phyloP scores from a whole-genome alignment of 2,888 invertebrate genomes.

The Apomyelois bistriatella region DNA sequence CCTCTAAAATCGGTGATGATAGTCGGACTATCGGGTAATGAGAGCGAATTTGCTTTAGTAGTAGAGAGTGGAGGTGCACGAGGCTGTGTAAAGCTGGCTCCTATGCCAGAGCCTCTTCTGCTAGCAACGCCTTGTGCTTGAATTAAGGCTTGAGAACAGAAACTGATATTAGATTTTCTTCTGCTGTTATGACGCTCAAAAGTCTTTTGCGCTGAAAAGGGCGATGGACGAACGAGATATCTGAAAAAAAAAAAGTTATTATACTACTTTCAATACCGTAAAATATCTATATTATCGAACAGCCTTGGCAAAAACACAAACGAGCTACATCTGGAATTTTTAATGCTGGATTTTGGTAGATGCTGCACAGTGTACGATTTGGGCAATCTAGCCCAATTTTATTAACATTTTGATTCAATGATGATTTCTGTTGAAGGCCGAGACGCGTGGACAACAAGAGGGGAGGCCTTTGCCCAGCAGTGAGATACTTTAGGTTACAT shows the following conservation, averaged over 20 bases:
- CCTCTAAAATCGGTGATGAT: slow-evolving; percentile 89
- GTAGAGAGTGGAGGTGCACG: slow-evolving; percentile 89
- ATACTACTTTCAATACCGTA: too few species aligned
- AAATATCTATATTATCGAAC: too few species aligned
- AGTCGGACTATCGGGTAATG: slow-evolving; percentile 93
- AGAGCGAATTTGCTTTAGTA: slow-evolving; percentile 93
- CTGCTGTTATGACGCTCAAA: slow-evolving; percentile 95
- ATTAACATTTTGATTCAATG: too few species aligned
- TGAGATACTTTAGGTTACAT: too few species aligned
- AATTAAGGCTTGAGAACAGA: slow-evolving; percentile 89
- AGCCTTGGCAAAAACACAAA: too few species aligned
- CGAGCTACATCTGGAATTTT: too few species aligned
- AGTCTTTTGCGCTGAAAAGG: slow-evolving; percentile 96
- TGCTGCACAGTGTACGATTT: too few species aligned
- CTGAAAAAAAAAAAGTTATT: slow-evolving; percentile 69
- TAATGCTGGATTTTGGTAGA: too few species aligned
- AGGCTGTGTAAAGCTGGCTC: slow-evolving; percentile 81
- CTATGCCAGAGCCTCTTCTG: slow-evolving; percentile 85
- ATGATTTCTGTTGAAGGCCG: too few species aligned
- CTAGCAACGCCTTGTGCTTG: slow-evolving; percentile 76
- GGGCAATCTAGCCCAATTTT: too few species aligned
- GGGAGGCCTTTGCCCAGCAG: too few species aligned
- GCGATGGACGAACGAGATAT: slow-evolving; percentile 95
- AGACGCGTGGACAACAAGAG: too few species aligned
- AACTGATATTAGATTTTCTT: slow-evolving; percentile 94